These are phyloP conservation scores for Drosophila nigrodunni DNA, from an alignment of 1,140 invertebrate genomes.

Conservation along the genomic window DNA sequence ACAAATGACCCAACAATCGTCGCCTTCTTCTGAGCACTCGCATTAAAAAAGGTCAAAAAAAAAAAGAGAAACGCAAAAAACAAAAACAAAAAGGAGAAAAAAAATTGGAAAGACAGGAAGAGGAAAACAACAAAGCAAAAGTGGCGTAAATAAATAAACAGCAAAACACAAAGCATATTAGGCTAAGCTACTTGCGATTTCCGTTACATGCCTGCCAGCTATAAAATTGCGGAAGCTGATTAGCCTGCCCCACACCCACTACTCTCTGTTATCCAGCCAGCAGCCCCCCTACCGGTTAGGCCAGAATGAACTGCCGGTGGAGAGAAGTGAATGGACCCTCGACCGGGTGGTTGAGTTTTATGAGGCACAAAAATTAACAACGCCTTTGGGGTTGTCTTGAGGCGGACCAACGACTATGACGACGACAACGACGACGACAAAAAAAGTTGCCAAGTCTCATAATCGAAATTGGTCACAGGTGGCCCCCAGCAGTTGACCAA, in stretches of 20 bases:
- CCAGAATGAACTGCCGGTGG: constrained; percentile 53
- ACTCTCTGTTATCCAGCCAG: background rate
- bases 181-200: constrained; percentile 83
- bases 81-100: background rate
- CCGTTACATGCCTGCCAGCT: constrained; percentile 71
- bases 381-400: constrained; percentile 75
- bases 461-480: constrained; percentile 84
- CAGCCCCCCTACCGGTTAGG: background rate
- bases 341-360: constrained; percentile 68
- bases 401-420: constrained; percentile 26
- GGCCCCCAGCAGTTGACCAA: constrained; percentile 65
- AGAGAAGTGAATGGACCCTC: constrained; percentile 1
- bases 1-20: constrained; percentile 73
- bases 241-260: constrained; percentile 48
- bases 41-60: constrained; percentile 43
- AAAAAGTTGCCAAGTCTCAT: constrained; percentile 70
- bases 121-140: constrained; percentile 58
- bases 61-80: constrained; percentile 5
- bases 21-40: constrained; percentile 19
- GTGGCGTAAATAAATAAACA: constrained; percentile 81
- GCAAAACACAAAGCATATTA: constrained; percentile 82
- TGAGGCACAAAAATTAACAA: constrained; percentile 82
- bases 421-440: constrained; percentile 25
- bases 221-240: constrained; percentile 82
- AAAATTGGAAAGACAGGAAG: background rate